Base-by-base conservation (phyloP, 2,797 vertebrate genomes). In the Molossus alvarezi region DNA sequence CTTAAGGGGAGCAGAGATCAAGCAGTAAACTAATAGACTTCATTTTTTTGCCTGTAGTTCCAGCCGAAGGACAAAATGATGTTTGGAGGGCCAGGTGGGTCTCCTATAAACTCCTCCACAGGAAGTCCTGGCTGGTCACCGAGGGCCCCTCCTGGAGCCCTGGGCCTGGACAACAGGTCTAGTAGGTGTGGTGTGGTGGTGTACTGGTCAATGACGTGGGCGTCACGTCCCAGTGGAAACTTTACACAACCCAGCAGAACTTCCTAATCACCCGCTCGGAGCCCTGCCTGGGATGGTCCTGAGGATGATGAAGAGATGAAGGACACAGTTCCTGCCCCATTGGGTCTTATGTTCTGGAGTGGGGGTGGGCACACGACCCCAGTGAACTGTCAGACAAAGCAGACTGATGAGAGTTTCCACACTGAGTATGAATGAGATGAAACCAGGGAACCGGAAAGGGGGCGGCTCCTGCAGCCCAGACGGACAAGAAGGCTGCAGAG, bases 1-100 rank as follows among this genome's bases (percentile, higher is more conserved):
- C 89, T 96, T 97, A 94, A 96, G 88, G 0, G 55, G 85, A 98
- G 95, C 97, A 98, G 92, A 98, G 97, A 98, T 98, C 98, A 98
- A 97, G 62, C 80, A 73, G 75, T 86, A 88, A 97, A 97, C 95
- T 97, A 97, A 97, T 92, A 95, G 95, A 85, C 86, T 96, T 97
- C 67, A 15, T 55, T 29, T 57, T 57, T 79, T 77, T 33, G 13
- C 4, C 80, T 94, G 45, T 82, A 94, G 73, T 87, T 97, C 90
- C 80, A 91, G 84, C 67, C 83, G 58, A 96, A 97, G 87, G 91
- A 96, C 86, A 82, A 25, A 84, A 79, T 1, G 29, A 86, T 18
- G 67, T 76, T 55, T 87, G 57, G 94, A 92, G 17, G 57, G 51
- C 65, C n/a, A 79, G 58, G 1, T 5, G 88, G 95, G 88, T 96